Evolutionary conservation across 2,888 invertebrate species (phyloP), one percentile per base, ranked within the genome.

Genomic region (Phyllotreta striolata): DNA sequence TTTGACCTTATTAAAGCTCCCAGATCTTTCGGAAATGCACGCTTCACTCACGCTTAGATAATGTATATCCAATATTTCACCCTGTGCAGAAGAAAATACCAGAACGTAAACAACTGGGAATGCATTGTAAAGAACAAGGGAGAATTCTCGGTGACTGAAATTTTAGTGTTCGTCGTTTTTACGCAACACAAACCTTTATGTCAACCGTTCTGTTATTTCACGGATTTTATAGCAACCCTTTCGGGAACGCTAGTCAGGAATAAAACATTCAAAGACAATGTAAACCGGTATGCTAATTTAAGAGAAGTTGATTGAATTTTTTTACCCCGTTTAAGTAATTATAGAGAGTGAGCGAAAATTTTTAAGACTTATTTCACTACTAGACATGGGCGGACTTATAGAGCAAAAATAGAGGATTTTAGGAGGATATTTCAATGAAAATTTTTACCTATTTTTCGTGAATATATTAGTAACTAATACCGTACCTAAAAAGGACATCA

Each of bases 121-220:
- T 49, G 49, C 49, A 49, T 49, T 49, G 49, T 49, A 34, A 49
- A 49, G 35, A 49, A 34, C 34, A 47, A 47, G 34, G 34, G 5
- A 14, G 47, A 47, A 12, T 10, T 10, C 34, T 5, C 47, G 9
- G 47, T 47, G 24, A 47, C 47, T 47, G 47, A 47, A 49, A 49
- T 49, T 49, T 49, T 35, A 49, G 10, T 49, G 35, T 47, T 12
- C 49, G n/a, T 35, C 49, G 49, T 49, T 49, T 49, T 49, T 49
- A 49, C 49, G 49, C 49, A 49, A 49, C 49, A 49, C 49, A 34
- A 49, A 49, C 35, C 49, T 49, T 49, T 35, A 49, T 49, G 37
- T 49, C 49, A 49, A 35, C 35, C 12, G n/a, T 49, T 49, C 49
- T 7, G 34, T 49, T 49, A 35, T 10, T 7, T 49, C 49, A 10